A percentile compares a stretch with the other conserved stretches of the same genome.
Conservation (phyloP, 2,113 vertebrate genomes). For the Neomonachus schauinslandi region DNA sequence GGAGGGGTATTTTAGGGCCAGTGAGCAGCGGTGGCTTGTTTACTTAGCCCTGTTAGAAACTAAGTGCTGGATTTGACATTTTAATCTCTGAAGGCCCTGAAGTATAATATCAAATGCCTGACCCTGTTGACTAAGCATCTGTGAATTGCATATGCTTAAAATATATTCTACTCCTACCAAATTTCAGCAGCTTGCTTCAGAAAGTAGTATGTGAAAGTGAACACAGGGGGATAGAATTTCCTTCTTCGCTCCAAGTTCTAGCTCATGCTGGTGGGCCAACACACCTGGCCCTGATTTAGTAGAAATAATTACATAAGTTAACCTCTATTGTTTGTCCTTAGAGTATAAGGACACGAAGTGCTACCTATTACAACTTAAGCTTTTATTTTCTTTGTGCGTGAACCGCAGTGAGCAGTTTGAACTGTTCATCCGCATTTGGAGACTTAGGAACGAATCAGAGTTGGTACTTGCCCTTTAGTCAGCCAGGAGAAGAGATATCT, state of each 20-base stretch:
- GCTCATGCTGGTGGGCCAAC: not conserved
- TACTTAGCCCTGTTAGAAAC: constrained; percentile 21
- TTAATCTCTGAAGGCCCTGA: constrained; percentile 57
- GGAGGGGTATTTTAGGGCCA: not conserved
- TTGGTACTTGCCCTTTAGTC: not conserved
- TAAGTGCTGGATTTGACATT: constrained; percentile 72
- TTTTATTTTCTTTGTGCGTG: not conserved
- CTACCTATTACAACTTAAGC: not conserved
- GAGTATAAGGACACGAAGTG: not conserved
- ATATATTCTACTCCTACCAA: not conserved
- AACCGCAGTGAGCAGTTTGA: not conserved
- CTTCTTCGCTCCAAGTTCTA: not conserved
- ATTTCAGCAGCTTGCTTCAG: not conserved
- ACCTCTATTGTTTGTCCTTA: not conserved
- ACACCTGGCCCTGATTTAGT: not conserved
- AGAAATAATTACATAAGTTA: not conserved
- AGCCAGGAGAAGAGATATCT: not conserved
- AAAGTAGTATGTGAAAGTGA: not conserved
- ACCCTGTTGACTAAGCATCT: not conserved
- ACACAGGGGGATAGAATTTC: too few species aligned
- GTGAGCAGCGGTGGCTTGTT: not conserved
- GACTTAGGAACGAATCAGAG: not conserved
- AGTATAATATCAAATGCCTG: not conserved
- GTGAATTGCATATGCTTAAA: not conserved
- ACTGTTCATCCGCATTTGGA: not conserved